A percentile compares a stretch with the other conserved stretches of the same genome.
phyloP scores from a whole-genome alignment of 1,140 invertebrate genomes.

The Ganaspis sp. region DNA sequence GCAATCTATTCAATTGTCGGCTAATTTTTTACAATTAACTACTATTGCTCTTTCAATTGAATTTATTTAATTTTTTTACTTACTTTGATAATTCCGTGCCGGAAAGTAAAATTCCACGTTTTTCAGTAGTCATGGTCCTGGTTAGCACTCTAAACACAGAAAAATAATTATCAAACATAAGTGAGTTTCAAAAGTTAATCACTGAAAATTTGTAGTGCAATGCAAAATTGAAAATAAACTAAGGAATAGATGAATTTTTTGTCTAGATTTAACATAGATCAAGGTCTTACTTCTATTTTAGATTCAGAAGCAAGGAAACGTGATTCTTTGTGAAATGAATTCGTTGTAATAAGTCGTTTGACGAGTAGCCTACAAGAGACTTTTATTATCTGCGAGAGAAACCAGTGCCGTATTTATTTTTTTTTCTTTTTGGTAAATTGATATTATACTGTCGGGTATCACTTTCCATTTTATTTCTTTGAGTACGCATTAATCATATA shows the following conservation, averaged over 20 bases:
- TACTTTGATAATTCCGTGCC: slow-evolving; percentile 67
- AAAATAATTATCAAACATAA: slow-evolving; percentile 15
- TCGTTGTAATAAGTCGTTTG: neutral
- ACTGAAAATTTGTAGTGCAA: neutral
- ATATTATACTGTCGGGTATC: neutral
- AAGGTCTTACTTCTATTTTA: slow-evolving; percentile 13
- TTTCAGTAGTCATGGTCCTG: slow-evolving; percentile 60
- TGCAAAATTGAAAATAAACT: neutral
- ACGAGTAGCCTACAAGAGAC: slow-evolving; percentile 4
- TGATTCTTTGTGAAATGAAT: neutral
- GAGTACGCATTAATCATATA: neutral
- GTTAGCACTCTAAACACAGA: slow-evolving; percentile 51
- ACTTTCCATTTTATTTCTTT: neutral
- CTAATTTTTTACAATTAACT: neutral
- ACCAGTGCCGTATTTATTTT: slow-evolving; percentile 19
- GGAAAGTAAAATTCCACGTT: slow-evolving; percentile 64
- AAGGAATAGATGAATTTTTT: neutral
- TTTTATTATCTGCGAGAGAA: neutral
- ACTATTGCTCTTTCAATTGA: neutral
- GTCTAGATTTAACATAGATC: neutral
- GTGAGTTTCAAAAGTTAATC: too few relatives aligned
- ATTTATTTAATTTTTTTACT: slow-evolving; percentile 42
- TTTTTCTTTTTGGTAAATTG: neutral
- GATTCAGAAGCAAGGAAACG: neutral
- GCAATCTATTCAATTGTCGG: neutral